These are phyloP conservation scores for Euleptes europaea DNA, from an alignment of 2,113 vertebrate genomes.

Conservation along the genomic window DNA sequence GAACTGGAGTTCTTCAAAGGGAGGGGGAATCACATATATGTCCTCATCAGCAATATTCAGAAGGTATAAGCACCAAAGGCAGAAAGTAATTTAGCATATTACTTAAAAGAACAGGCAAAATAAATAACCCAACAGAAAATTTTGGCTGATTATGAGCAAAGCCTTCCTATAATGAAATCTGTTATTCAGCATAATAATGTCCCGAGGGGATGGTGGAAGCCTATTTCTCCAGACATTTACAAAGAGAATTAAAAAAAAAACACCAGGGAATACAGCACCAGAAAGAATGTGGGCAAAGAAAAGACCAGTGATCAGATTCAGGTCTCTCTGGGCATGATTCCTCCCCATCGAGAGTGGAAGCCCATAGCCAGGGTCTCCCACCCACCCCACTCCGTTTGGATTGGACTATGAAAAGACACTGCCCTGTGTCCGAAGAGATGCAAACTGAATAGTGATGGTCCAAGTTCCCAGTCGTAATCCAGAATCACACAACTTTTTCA, in stretches of 20 bases:
- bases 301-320: background rate
- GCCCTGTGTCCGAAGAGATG: background rate
- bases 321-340: background rate
- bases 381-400: too few relatives aligned
- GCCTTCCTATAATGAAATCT: conserved; percentile 32
- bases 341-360: background rate
- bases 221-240: conserved; percentile 17
- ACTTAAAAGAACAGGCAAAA: background rate
- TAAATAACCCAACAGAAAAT: conserved; percentile 32
- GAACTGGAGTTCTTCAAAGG: background rate
- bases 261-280: background rate
- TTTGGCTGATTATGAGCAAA: conserved; percentile 41
- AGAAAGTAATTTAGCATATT: background rate
- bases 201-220: conserved; percentile 32
- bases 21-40: background rate
- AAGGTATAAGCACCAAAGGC: background rate
- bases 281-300: background rate
- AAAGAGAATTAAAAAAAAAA: conserved; percentile 4
- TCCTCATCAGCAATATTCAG: background rate
- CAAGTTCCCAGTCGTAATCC: background rate
- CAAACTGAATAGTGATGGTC: background rate
- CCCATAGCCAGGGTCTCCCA: too few relatives aligned
- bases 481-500: too few relatives aligned
- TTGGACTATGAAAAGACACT: background rate
- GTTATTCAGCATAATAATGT: conserved; percentile 28